Percentiles rank a stretch among this genome's conserved stretches.
Evolutionary conservation across 2,888 invertebrate species (phyloP).

Genomic region (Silvanus unidentatus): DNA sequence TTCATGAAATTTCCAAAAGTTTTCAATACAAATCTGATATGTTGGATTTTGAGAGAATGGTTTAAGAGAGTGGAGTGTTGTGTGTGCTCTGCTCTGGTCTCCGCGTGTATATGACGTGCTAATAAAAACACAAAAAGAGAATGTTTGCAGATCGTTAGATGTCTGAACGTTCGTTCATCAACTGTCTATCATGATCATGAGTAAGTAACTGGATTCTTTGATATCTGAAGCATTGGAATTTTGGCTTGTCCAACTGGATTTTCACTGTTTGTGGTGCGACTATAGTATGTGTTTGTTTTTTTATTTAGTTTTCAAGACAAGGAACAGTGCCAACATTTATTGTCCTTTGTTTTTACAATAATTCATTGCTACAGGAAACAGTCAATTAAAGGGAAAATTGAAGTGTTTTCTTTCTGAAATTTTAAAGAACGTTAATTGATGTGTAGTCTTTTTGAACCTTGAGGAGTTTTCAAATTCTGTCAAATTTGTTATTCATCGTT

Average conservation of each 20-base stretch:
- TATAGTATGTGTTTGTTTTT: background rate
- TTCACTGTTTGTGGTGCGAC: constrained; percentile 3
- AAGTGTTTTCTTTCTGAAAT: too few species aligned
- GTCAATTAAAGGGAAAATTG: too few species aligned
- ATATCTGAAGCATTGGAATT: constrained; percentile 38
- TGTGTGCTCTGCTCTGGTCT: too few species aligned
- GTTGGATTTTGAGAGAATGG: too few species aligned
- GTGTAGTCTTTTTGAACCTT: too few species aligned
- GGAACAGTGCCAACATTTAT: background rate
- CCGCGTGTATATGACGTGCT: constrained; percentile 15
- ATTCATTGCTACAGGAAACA: too few species aligned
- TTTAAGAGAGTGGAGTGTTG: too few species aligned
- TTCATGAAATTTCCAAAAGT: too few species aligned
- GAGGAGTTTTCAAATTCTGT: too few species aligned
- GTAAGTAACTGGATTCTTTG: constrained; percentile 42
- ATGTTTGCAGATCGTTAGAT: constrained; percentile 34
- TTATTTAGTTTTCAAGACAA: background rate
- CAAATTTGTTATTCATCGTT: too few species aligned
- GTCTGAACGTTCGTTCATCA: constrained; percentile 42
- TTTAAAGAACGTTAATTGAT: too few species aligned
- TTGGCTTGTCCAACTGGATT: constrained; percentile 28
- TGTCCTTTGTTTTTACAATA: background rate
- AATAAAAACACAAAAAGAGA: constrained; percentile 15
- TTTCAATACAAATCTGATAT: too few species aligned
- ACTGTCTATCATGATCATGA: constrained; percentile 43